These are phyloP conservation scores for Proisotoma minuta DNA, from an alignment of 2,888 invertebrate species.

Conservation along the genomic window DNA sequence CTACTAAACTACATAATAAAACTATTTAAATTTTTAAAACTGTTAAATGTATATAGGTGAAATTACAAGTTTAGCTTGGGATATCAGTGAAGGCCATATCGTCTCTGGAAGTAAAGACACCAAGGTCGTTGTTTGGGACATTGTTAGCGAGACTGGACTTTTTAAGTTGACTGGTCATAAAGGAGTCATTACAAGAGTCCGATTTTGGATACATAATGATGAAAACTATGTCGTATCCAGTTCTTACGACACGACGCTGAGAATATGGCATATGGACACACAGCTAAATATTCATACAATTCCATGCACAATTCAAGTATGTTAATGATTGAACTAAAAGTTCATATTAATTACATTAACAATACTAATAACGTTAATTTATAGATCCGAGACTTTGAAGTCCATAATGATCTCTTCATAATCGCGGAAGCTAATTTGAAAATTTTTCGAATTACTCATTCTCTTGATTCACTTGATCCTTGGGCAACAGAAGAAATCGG, in stretches of 20 bases:
- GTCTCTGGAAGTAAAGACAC: conserved; percentile 64
- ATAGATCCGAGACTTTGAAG: conserved; percentile 39
- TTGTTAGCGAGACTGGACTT: conserved; percentile 83
- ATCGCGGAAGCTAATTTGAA: conserved; percentile 40
- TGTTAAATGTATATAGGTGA: conserved; percentile 28
- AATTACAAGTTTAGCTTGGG: conserved; percentile 38
- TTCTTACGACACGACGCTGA: conserved; percentile 90
- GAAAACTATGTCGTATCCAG: conserved; percentile 69
- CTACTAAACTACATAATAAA: background rate
- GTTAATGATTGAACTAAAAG: background rate
- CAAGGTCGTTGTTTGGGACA: conserved; percentile 90
- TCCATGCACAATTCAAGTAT: conserved; percentile 76
- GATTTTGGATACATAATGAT: conserved; percentile 67
- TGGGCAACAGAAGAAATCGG: conserved; percentile 42
- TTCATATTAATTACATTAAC: background rate
- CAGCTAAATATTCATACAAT: conserved; percentile 94
- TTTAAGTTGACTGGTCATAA: conserved; percentile 88
- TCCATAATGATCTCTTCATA: conserved; percentile 40
- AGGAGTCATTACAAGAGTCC: conserved; percentile 75
- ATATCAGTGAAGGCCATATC: conserved; percentile 34
- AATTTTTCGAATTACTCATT: conserved; percentile 24
- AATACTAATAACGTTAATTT: background rate
- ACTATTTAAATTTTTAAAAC: background rate
- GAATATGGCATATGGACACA: conserved; percentile 95
- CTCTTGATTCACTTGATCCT: conserved; percentile 24